Conservation (phyloP, 1,140 invertebrate species). For the Achroia grisella region DNA sequence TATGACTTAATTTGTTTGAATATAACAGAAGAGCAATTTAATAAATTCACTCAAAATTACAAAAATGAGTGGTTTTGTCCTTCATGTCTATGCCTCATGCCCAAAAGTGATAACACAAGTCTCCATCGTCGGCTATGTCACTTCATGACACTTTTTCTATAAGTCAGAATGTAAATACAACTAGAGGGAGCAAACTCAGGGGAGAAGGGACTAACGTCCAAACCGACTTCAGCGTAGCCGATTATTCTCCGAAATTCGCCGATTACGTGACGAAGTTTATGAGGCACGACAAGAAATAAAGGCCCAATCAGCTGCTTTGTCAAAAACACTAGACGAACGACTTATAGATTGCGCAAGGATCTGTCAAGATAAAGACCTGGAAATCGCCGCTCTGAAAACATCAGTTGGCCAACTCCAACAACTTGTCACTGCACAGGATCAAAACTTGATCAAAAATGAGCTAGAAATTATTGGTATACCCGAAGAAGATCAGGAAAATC, state of each 20-base stretch:
- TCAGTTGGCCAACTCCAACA: not conserved
- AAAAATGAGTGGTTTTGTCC: not conserved
- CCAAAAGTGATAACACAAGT: too few species aligned
- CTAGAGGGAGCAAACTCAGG: not conserved
- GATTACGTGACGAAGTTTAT: not conserved
- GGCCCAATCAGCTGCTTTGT: too few species aligned
- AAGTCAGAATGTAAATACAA: not conserved
- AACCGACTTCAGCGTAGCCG: not conserved
- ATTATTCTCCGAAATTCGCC: not conserved
- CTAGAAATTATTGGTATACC: not conserved
- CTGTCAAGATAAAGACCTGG: not conserved
- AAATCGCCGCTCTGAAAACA: not conserved
- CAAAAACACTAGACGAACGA: not conserved
- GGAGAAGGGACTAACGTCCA: not conserved
- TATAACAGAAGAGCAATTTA: not conserved
- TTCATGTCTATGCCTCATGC: not conserved
- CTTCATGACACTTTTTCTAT: not conserved
- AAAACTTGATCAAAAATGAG: constrained; percentile 5
- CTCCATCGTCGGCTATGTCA: too few species aligned
- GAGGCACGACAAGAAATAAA: not conserved
- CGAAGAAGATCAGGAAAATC: not conserved
- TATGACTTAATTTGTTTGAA: not conserved
- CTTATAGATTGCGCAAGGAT: not conserved
- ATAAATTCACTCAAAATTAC: not conserved
- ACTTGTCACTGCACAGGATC: not conserved